These are phyloP conservation scores for Pelusios castaneus DNA, from an alignment of 2,113 vertebrate species.

Conservation along the genomic window DNA sequence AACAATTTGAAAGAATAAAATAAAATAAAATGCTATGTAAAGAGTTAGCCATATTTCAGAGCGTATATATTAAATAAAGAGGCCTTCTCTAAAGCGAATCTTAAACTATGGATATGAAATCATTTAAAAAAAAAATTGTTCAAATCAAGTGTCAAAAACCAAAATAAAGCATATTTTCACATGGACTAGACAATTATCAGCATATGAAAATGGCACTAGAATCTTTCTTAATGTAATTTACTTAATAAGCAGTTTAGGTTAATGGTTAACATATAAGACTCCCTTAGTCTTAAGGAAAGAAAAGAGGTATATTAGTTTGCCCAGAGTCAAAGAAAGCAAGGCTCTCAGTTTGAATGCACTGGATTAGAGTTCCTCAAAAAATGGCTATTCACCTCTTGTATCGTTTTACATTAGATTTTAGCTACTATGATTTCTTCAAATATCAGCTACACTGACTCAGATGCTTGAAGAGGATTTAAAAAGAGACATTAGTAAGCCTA, in stretches of 20 bases:
- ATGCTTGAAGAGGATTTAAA: neutral
- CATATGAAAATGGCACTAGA: neutral
- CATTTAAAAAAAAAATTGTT: neutral
- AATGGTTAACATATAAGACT: neutral
- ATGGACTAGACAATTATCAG: neutral
- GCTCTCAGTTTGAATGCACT: neutral
- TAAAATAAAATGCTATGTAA: neutral
- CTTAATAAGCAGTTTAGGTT: neutral
- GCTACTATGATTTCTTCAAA: neutral
- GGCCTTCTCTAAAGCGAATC: neutral
- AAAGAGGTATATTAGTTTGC: neutral
- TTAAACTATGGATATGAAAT: neutral
- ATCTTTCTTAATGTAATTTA: neutral
- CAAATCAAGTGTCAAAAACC: neutral
- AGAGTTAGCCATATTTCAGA: neutral
- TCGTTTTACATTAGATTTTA: neutral
- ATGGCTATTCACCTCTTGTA: neutral
- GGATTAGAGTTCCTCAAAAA: neutral
- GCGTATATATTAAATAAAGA: neutral
- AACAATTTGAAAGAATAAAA: neutral
- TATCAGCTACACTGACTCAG: neutral
- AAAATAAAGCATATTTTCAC: neutral
- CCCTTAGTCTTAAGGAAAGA: fast-evolving
- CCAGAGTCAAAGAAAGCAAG: neutral
- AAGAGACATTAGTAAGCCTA: neutral